These are phyloP conservation scores for Athalia cordata DNA, from an alignment of 2,888 invertebrate genomes.

Conservation along the genomic window DNA sequence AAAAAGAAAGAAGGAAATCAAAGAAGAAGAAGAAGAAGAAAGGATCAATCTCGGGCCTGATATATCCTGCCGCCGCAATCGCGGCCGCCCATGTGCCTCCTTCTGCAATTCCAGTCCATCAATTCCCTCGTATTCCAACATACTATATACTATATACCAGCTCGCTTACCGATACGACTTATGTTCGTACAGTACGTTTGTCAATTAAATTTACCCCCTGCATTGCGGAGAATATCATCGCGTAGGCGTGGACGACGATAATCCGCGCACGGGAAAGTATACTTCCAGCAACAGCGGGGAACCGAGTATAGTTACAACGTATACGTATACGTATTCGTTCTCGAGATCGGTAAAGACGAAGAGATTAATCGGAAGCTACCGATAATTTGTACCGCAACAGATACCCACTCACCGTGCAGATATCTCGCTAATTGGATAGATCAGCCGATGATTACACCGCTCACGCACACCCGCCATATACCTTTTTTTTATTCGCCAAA, in stretches of 20 bases:
- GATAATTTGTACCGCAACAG: slow-evolving; percentile 32
- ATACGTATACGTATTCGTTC: no score
- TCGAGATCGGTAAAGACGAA: not conserved
- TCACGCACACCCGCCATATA: not conserved
- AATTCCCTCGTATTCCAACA: not conserved
- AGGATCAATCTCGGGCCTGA: not conserved
- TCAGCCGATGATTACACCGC: slow-evolving; percentile 61
- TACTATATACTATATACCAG: no score
- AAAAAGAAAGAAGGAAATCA: slow-evolving; percentile 37
- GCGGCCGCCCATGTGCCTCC: no score
- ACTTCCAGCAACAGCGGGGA: not conserved
- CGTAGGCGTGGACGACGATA: no score
- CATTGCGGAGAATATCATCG: no score
- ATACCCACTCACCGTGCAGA: not conserved
- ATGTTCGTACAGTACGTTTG: slow-evolving; percentile 9
- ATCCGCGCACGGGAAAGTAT: no score
- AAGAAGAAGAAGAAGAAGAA: slow-evolving; percentile 19
- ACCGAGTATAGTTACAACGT: not conserved
- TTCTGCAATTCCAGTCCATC: not conserved
- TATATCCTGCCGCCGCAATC: no score
- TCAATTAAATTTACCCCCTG: slow-evolving; percentile 26
- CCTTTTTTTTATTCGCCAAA: no score
- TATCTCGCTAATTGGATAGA: slow-evolving; percentile 66
- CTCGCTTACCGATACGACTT: not conserved
- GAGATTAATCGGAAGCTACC: slow-evolving; percentile 29